A percentile compares a stretch with the other conserved stretches of the same genome.
These are phyloP conservation scores for Magallana gigas DNA, from an alignment of 1,140 invertebrate genomes.

Conservation along the genomic window DNA sequence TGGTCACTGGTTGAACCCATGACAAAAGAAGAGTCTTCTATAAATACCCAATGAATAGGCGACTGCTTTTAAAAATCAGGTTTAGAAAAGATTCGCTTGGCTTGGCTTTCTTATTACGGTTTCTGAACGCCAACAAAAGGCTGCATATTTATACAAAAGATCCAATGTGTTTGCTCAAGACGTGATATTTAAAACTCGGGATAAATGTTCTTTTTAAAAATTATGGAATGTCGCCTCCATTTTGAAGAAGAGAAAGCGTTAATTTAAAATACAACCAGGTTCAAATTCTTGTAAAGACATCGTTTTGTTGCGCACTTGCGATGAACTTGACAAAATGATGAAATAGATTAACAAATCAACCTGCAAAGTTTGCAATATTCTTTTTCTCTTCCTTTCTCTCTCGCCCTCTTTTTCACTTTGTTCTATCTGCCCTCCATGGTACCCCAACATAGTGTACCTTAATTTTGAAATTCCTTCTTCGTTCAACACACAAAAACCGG, in stretches of 20 bases:
- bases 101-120: conserved; percentile 27
- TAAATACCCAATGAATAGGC: conserved; percentile 21
- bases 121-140: conserved; percentile 33
- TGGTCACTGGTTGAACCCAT: conserved; percentile 22
- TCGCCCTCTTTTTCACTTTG: neutral
- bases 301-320: too few relatives aligned
- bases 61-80: conserved; percentile 33
- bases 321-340: too few relatives aligned
- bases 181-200: conserved; percentile 29
- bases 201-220: conserved; percentile 33
- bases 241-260: neutral
- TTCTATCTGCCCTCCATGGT: neutral
- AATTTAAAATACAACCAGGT: neutral
- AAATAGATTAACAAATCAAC: neutral
- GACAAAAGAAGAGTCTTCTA: conserved; percentile 23
- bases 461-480: conserved; percentile 26
- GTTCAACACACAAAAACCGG: conserved; percentile 3
- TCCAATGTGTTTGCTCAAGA: conserved; percentile 11
- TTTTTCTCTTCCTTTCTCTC: neutral
- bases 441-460: neutral
- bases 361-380: conserved; percentile 28
- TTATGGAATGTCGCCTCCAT: neutral
- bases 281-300: too few relatives aligned
- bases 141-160: conserved; percentile 34
- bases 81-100: conserved; percentile 37